These are phyloP conservation scores for Alosa alosa DNA, from an alignment of 2,113 vertebrate species.

Conservation along the genomic window DNA sequence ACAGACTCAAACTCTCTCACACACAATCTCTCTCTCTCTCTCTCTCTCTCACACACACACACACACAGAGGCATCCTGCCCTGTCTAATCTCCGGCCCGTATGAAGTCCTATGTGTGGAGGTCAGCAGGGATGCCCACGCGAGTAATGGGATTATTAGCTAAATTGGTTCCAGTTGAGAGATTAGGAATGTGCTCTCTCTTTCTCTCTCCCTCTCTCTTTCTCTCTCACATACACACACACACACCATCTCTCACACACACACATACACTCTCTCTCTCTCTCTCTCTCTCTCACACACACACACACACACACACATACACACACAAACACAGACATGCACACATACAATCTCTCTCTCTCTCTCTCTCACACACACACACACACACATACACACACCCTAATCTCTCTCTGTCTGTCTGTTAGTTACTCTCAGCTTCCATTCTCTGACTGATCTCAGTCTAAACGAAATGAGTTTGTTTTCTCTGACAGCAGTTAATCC, in stretches of 20 bases:
- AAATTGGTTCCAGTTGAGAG: constrained; percentile 54
- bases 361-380: too few species aligned
- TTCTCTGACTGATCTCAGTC: constrained; percentile 27
- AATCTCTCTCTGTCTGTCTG: constrained; percentile 24
- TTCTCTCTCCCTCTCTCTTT: neutral
- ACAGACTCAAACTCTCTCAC: neutral
- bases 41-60: neutral
- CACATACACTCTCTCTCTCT: neutral
- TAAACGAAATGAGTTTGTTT: constrained; percentile 28
- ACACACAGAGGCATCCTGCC: neutral
- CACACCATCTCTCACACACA: neutral
- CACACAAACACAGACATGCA: neutral
- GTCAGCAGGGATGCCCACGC: neutral
- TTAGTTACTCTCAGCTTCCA: constrained; percentile 25
- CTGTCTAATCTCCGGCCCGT: too few species aligned
- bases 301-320: neutral
- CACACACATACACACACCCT: neutral
- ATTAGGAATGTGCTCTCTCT: constrained; percentile 41
- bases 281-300: neutral
- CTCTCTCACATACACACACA: neutral
- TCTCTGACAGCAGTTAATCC: constrained; percentile 27
- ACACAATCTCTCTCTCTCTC: neutral
- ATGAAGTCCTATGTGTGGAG: constrained; percentile 8
- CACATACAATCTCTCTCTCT: neutral
- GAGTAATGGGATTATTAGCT: constrained; percentile 46